Percentiles rank a stretch among this genome's conserved stretches.
Evolutionary conservation across 2,113 vertebrate species (phyloP).

Genomic region (Sterrhoptilus dennistouni): DNA sequence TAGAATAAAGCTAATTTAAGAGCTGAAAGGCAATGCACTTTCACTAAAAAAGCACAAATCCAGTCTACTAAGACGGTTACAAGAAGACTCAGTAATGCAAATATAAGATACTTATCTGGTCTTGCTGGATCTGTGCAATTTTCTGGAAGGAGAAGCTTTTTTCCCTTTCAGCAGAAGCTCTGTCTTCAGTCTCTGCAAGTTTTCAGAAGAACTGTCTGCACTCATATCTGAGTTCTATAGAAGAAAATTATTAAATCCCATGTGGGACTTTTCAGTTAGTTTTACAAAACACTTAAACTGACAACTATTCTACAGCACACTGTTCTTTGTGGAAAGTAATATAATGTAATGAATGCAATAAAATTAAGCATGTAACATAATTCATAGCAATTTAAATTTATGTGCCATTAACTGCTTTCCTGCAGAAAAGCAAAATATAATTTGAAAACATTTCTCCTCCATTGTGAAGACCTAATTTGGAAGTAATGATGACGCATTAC

Average conservation of each 20-base stretch:
- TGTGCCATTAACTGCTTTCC: not conserved
- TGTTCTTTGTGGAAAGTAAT: not conserved
- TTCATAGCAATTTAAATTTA: not conserved
- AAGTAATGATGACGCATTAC: not conserved
- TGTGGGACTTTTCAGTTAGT: not conserved
- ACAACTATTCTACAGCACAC: not conserved
- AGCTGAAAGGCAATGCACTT: slow-evolving; percentile 47
- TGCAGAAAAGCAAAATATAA: not conserved
- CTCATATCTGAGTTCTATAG: not conserved
- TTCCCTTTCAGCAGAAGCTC: not conserved
- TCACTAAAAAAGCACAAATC: slow-evolving; percentile 59
- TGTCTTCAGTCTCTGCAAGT: not conserved
- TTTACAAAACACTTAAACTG: slow-evolving; percentile 26
- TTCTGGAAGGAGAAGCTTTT: not conserved
- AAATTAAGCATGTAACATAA: not conserved
- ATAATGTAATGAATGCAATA: not conserved
- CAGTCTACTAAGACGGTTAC: slow-evolving; percentile 4
- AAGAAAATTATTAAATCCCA: not conserved
- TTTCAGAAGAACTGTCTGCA: not conserved
- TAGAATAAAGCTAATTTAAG: slow-evolving; percentile 49
- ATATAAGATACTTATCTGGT: slow-evolving; percentile 45
- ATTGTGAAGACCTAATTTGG: not conserved
- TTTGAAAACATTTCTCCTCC: slow-evolving; percentile 21
- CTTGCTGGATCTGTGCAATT: not conserved
- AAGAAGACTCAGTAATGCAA: not conserved